Evolutionary conservation across 2,888 invertebrate species (phyloP).

Genomic region (Erebia palarica): DNA sequence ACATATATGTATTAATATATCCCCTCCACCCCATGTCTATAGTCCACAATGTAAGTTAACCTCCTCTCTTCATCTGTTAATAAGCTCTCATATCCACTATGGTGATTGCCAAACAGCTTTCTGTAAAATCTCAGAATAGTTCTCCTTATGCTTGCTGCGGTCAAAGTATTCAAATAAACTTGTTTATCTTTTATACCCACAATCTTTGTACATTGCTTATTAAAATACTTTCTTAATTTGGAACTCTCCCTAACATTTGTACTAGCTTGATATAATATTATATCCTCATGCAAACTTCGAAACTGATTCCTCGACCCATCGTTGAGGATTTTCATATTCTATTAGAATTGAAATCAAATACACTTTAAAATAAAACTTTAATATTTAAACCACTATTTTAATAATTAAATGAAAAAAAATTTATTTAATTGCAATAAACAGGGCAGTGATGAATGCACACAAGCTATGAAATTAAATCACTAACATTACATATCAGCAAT

Average conservation of each 20-base stretch:
- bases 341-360: background rate
- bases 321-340: slow-evolving; percentile 37
- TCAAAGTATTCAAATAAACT: slow-evolving; percentile 65
- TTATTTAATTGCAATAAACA: slow-evolving; percentile 16
- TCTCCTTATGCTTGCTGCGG: slow-evolving; percentile 63
- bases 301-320: slow-evolving; percentile 38
- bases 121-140: slow-evolving; percentile 67
- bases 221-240: slow-evolving; percentile 57
- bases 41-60: slow-evolving; percentile 65
- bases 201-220: slow-evolving; percentile 53
- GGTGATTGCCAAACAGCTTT: slow-evolving; percentile 66
- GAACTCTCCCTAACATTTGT: slow-evolving; percentile 51
- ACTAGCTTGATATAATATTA: slow-evolving; percentile 37
- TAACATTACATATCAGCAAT: slow-evolving; percentile 44
- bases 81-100: slow-evolving; percentile 84
- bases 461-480: slow-evolving; percentile 35
- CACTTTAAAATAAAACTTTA: background rate
- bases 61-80: slow-evolving; percentile 88
- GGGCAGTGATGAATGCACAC: slow-evolving; percentile 30
- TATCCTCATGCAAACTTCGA: slow-evolving; percentile 45
- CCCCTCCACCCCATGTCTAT: slow-evolving; percentile 64
- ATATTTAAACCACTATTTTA: background rate
- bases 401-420: background rate
- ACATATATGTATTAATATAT: slow-evolving; percentile 44
- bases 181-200: slow-evolving; percentile 54